Base-by-base conservation (phyloP, 2,888 invertebrate species). In the Drosophila melanosoma region DNA sequence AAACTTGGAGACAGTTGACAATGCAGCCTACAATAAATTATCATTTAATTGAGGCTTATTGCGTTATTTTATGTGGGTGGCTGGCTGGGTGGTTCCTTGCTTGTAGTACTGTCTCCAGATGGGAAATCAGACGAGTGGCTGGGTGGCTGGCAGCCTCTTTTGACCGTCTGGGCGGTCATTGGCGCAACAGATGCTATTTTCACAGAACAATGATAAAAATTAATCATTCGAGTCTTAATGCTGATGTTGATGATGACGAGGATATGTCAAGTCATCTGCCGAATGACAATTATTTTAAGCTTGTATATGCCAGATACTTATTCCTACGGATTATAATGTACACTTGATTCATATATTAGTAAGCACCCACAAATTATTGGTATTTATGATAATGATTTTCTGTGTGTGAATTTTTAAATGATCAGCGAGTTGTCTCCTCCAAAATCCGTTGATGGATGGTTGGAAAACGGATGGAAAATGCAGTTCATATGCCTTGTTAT, bases 1-100 rank as follows among this genome's bases (percentile, higher is more conserved):
- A 42, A 33, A 33, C 36, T 38, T 59, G 59, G 35, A 62, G 72
- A 58, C 69, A 62, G 38, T 60, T 35, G 49, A 12, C 33, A 42
- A 48, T 48, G 32, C 61, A 78, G 78, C 82, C 86, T 83, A 79
- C 85, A 87, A 87, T 86, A 86, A 86, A 86, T 86, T 83, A 82
- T 76, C 82, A 79, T 87, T 85, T 85, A 82, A 87, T 87, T 87
- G 77, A 76, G 86, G 82, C 86, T 86, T 85, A 87, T 76, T 85
- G 80, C 78, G 77, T 73, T 71, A 76, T 84, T 64, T 61, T 54
- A 61, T 59, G 56, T 68, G 64, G 73, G 69, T 29, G 26, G 17
- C 49, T 49, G 49, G 49, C 26, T 49, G 49, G 26, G 45, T 57
- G 73, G 73, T 26, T 62, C 51, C 65, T 62, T 45, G 63, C 52